Conservation (phyloP, 2,888 invertebrate genomes). For the Zeuzera pyrina region DNA sequence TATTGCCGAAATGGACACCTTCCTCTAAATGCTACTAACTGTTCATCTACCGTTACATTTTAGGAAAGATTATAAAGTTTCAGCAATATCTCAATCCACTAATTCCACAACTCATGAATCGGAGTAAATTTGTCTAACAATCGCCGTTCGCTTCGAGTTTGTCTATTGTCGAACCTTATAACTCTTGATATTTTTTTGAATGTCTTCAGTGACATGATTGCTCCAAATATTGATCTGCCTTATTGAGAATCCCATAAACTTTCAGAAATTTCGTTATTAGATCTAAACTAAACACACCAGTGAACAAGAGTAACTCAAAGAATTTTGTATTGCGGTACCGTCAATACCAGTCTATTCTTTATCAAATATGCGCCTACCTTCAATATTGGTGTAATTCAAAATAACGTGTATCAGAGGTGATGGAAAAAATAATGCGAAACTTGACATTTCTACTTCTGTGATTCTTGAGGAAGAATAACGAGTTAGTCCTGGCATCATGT, state of each 20-base stretch:
- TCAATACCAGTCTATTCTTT: too few species aligned
- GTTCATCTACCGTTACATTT: too few species aligned
- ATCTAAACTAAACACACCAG: neutral
- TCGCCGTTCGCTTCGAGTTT: conserved; percentile 1
- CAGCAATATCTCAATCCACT: conserved; percentile 1
- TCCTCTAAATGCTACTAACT: too few species aligned
- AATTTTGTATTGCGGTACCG: too few species aligned
- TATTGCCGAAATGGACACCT: too few species aligned
- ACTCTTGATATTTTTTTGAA: conserved; percentile 4
- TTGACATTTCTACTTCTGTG: neutral
- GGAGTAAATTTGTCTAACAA: conserved; percentile 2
- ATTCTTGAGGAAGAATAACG: conserved; percentile 1
- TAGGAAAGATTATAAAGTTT: conserved; percentile 4
- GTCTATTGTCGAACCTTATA: conserved; percentile 3
- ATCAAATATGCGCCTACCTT: neutral
- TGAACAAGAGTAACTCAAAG: neutral
- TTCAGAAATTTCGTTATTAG: conserved; percentile 1
- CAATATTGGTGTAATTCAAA: neutral
- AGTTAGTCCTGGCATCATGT: neutral
- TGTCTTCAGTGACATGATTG: conserved; percentile 2
- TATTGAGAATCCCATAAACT: neutral
- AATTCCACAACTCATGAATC: conserved; percentile 1
- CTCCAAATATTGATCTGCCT: conserved; percentile 1
- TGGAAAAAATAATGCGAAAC: conserved; percentile 4
- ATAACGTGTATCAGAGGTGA: conserved; percentile 1